These are phyloP conservation scores for Cyprinodon variegatus DNA, from an alignment of 2,113 vertebrate genomes.

Conservation along the genomic window DNA sequence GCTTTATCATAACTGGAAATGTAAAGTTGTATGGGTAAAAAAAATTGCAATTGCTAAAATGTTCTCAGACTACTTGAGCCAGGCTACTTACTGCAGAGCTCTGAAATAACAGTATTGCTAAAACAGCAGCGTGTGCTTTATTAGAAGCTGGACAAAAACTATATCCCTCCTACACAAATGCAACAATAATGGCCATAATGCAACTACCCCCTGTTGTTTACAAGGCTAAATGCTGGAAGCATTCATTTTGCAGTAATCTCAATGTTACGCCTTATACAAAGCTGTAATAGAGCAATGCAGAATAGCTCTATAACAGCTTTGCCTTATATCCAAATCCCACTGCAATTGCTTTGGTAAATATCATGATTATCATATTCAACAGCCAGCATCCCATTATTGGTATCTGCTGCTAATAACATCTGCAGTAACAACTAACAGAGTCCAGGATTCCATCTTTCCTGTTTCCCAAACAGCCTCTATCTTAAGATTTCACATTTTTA, in stretches of 20 bases:
- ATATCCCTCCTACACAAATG: not conserved
- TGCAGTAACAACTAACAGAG: not conserved
- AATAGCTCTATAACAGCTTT: not conserved
- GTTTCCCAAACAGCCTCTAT: not conserved
- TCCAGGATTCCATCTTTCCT: not conserved
- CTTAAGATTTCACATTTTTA: not conserved
- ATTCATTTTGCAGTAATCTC: not conserved
- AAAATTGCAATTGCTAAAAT: not conserved
- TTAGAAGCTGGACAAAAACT: not conserved
- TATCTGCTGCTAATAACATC: not conserved
- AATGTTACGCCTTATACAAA: not conserved
- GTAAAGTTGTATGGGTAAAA: not conserved
- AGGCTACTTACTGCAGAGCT: not conserved
- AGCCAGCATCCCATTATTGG: not conserved
- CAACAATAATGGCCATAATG: not conserved
- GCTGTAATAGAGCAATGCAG: not conserved
- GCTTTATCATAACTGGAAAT: not conserved
- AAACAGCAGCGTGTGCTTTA: not conserved
- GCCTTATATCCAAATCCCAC: not conserved
- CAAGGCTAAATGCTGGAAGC: not conserved
- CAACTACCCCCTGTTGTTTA: not conserved
- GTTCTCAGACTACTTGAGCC: not conserved
- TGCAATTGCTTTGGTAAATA: not conserved
- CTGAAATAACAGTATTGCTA: not conserved
- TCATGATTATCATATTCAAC: not conserved